Base-by-base conservation (phyloP, 2,888 invertebrate species). In the Dorcus hopei region DNA sequence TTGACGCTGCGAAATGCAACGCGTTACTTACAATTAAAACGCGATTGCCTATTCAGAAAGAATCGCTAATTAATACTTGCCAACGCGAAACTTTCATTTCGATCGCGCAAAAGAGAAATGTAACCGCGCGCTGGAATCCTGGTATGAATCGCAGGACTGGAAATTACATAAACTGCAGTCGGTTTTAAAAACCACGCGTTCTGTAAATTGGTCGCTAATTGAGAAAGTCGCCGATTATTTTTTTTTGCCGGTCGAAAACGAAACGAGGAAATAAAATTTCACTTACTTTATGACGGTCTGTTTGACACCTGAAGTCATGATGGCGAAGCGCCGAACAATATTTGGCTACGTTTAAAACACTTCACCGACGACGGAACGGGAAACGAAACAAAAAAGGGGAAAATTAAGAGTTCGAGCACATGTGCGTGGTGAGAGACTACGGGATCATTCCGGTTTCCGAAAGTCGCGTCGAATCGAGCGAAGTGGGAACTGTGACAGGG, bases 251-350 rank as follows among this genome's bases (percentile, higher is more conserved):
- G 26, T 47, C 47, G 4, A 6, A n/a, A 23, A 47, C 47, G 2
- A 47, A 47, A 47, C 9, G 11, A 9, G 6, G 6, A 47, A 16
- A 23, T 6, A 47, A n/a, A 26, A 33, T 5, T 6, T 19, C 38
- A 76, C 79, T 79, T 73, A 79, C 79, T 78, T 79, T 63, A 79
- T 80, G 52, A 80, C 79, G 11, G 80, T 80, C 60, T 79, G 80
- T 70, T 79, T 79, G 75, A 80, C 78, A 66, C 77, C 78, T 69
- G 77, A 79, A 33, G 79, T 79, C 79, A 79, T 79, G 54, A 79
- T 79, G 54, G 38, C 48, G 49, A n/a, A n/a, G n/a, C 47, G 26
- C 47, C 16, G 23, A n/a, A 6, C n/a, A 26, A 26, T 2, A 23
- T 47, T 23, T 6, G 5, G 23, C 8, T 43, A 16, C 16, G 14